phyloP scores from a whole-genome alignment of 2,888 invertebrate genomes.

The Xanthorhoe designata region DNA sequence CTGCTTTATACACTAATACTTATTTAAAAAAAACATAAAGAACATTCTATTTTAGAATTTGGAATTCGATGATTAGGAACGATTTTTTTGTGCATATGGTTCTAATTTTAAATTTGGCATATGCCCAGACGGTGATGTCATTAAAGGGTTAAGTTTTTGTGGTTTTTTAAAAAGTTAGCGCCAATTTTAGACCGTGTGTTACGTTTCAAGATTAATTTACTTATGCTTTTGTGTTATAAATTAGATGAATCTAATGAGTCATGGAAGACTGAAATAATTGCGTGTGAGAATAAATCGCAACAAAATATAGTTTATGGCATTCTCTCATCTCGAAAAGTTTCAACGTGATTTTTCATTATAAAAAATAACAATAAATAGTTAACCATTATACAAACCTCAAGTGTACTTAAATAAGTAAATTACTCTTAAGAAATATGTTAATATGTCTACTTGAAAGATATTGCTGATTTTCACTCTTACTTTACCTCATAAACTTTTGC shows the following conservation, averaged over 20 bases:
- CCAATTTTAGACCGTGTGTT: constrained; percentile 56
- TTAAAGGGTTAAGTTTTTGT: constrained; percentile 65
- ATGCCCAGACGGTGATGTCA: constrained; percentile 83
- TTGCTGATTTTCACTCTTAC: neutral
- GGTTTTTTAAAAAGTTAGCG: constrained; percentile 44
- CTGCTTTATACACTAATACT: constrained; percentile 33
- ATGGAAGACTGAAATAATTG: neutral
- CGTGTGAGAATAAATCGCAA: neutral
- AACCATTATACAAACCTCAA: too few relatives aligned
- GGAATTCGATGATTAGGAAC: constrained; percentile 33
- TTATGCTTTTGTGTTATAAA: neutral
- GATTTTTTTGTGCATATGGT: constrained; percentile 76
- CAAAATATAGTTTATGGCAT: too few relatives aligned
- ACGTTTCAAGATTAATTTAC: constrained; percentile 41
- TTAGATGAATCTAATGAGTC: neutral
- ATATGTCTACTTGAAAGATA: too few relatives aligned
- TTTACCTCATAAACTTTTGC: neutral
- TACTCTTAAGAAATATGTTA: too few relatives aligned
- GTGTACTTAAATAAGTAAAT: too few relatives aligned
- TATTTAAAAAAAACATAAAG: neutral
- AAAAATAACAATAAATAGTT: too few relatives aligned
- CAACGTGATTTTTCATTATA: too few relatives aligned
- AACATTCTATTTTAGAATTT: constrained; percentile 60
- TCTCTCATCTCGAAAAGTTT: too few relatives aligned
- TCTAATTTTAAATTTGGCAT: constrained; percentile 80